Evolutionary conservation across 53 echinoderm and acorn worm genomes (phyloP).

Genomic region (Zoroaster sp.): DNA sequence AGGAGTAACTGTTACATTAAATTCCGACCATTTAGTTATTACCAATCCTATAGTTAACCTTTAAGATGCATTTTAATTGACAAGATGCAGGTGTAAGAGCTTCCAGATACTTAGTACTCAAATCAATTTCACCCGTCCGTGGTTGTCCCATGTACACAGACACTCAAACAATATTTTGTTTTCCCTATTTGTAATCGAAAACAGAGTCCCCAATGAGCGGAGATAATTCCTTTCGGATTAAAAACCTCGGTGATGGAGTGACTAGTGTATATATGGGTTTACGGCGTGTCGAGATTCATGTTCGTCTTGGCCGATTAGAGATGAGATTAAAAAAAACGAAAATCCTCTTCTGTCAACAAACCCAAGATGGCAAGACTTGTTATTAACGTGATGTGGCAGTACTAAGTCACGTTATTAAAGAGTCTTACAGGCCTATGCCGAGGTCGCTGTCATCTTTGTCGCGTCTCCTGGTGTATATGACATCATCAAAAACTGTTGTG

Average conservation of each 20-base stretch:
- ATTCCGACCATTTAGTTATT: too few relatives aligned
- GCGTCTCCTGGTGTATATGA: too few relatives aligned
- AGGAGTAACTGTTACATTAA: too few relatives aligned
- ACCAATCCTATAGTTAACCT: too few relatives aligned
- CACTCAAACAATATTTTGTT: constrained; percentile 26
- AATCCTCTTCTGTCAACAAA: not conserved
- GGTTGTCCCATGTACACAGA: not conserved
- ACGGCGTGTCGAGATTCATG: constrained; percentile 1
- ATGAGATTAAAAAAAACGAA: not conserved
- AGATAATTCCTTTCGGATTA: constrained; percentile 12
- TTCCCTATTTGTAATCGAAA: constrained; percentile 25
- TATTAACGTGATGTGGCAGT: not conserved
- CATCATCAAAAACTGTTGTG: too few relatives aligned
- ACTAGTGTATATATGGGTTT: not conserved
- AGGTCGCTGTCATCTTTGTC: too few relatives aligned
- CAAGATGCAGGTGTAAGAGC: too few relatives aligned
- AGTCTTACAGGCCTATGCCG: too few relatives aligned
- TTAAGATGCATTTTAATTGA: too few relatives aligned
- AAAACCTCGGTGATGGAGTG: not conserved
- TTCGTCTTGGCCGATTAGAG: constrained; percentile 17
- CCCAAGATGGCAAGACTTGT: not conserved
- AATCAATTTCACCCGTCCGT: not conserved
- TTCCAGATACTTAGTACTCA: not conserved
- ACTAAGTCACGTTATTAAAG: too few relatives aligned
- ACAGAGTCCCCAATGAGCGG: not conserved